A percentile compares a stretch with the other conserved stretches of the same genome.
phyloP scores from a whole-genome alignment of 2,797 vertebrate species.

The Cossypha niveicapilla region DNA sequence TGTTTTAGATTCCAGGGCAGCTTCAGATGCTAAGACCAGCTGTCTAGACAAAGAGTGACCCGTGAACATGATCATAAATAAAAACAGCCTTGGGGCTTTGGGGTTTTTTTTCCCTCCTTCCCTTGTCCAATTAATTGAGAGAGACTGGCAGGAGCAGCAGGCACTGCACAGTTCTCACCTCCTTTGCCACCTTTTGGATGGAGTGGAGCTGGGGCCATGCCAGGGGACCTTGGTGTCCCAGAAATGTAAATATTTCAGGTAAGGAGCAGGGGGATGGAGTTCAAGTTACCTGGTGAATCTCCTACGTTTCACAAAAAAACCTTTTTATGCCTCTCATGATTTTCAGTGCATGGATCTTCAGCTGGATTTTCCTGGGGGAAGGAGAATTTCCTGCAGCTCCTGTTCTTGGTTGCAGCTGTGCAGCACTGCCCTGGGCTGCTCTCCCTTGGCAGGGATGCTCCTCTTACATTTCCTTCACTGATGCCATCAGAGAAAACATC shows the following conservation, averaged over 20 bases:
- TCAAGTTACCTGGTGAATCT: background rate
- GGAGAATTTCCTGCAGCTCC: background rate
- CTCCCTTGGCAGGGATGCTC: background rate
- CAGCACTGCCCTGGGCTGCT: background rate
- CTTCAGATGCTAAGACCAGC: conserved; percentile 66
- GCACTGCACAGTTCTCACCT: background rate
- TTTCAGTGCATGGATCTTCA: background rate
- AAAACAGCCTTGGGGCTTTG: conserved; percentile 42
- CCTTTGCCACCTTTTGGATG: background rate
- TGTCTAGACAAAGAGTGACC: conserved; percentile 74
- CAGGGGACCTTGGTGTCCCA: background rate
- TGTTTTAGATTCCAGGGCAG: conserved; percentile 61
- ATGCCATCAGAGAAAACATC: background rate
- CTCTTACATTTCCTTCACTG: background rate
- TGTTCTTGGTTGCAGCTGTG: background rate
- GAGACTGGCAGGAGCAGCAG: background rate
- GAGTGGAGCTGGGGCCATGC: background rate
- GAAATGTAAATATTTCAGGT: background rate
- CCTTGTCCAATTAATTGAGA: background rate
- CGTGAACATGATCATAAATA: conserved; percentile 64
- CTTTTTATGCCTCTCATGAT: background rate
- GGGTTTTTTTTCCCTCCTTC: background rate
- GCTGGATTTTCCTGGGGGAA: background rate
- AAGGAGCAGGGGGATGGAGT: background rate
- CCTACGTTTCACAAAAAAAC: background rate